Conservation (phyloP, 2,888 invertebrate genomes). For the Drepanosiphum platanoidis region DNA sequence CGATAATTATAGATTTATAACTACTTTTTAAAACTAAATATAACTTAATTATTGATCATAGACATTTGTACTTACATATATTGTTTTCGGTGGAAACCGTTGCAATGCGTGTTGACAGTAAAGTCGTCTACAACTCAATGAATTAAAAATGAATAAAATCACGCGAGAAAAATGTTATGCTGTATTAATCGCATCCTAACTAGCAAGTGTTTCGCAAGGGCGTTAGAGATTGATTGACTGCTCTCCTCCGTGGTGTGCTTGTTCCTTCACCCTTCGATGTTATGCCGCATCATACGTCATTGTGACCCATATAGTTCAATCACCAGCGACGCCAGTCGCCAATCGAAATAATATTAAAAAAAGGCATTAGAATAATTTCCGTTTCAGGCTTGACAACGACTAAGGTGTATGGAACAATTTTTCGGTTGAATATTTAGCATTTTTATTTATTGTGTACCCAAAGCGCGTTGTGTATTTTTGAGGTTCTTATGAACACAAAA, state of each 20-base stretch:
- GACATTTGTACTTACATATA: constrained; percentile 12
- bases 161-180: background rate
- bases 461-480: no score
- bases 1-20: no score
- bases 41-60: background rate
- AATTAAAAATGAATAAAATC: background rate
- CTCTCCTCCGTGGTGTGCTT: constrained; percentile 24
- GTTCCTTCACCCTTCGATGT: constrained; percentile 28
- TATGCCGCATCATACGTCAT: constrained; percentile 55
- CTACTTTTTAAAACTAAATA: background rate
- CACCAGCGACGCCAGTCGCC: background rate
- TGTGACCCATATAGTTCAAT: constrained; percentile 41
- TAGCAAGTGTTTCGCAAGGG: constrained; percentile 28
- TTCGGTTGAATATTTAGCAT: no score
- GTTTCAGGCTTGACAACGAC: background rate
- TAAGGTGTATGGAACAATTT: background rate
- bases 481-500: no score
- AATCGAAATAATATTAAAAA: background rate
- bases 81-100: background rate
- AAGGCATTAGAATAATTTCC: background rate
- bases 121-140: background rate
- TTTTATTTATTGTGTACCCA: no score
- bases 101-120: background rate
- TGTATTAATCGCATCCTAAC: background rate
- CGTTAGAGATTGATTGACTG: constrained; percentile 56